Conservation (phyloP, 2,888 invertebrate genomes). For the Polyommatus icarus region DNA sequence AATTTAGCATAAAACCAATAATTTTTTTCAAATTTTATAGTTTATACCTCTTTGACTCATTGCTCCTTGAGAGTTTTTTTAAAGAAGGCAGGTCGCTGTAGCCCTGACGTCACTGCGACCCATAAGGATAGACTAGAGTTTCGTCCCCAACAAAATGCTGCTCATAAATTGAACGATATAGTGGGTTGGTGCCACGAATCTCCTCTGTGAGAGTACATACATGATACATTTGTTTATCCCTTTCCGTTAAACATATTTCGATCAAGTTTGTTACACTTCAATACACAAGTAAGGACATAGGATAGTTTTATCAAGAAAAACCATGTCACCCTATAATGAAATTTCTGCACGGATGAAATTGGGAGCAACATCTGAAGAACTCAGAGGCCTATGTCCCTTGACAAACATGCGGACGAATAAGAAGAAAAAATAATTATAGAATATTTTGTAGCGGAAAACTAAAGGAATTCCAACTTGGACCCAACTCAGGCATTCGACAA, state of each 20-base stretch:
- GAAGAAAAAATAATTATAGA: neutral
- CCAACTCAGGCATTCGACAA: neutral
- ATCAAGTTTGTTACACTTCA: neutral
- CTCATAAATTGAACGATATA: too few relatives aligned
- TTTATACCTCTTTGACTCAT: too few relatives aligned
- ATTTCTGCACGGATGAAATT: neutral
- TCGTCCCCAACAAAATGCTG: too few relatives aligned
- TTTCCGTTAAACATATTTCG: neutral
- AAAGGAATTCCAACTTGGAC: neutral
- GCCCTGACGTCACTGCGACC: too few relatives aligned
- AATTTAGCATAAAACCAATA: too few relatives aligned
- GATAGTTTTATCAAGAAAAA: neutral
- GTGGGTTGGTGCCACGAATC: too few relatives aligned
- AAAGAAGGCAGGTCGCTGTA: too few relatives aligned
- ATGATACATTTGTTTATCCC: neutral
- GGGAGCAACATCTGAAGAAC: neutral
- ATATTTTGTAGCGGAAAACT: neutral
- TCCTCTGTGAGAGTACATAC: too few relatives aligned
- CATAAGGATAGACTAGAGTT: too few relatives aligned
- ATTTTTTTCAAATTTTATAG: too few relatives aligned
- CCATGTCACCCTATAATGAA: neutral
- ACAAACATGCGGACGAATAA: neutral
- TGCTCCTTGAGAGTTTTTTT: too few relatives aligned
- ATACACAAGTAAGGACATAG: neutral
- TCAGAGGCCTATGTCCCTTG: neutral